Percentiles rank a stretch among this genome's conserved stretches.
phyloP scores from a whole-genome alignment of 2,113 vertebrate genomes.

The Paramormyrops kingsleyae region DNA sequence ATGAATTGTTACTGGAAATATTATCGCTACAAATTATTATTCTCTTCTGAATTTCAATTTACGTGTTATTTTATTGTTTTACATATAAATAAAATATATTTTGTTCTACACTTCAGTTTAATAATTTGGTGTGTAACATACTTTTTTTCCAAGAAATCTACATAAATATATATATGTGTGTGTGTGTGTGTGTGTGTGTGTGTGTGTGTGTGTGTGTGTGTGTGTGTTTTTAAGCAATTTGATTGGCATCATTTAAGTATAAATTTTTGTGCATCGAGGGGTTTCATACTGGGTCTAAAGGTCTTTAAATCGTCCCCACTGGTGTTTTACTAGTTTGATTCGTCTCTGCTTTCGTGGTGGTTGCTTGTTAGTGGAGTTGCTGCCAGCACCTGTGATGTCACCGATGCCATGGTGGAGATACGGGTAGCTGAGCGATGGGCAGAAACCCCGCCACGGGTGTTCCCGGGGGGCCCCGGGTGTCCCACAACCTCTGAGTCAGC shows the following conservation, averaged over 20 bases:
- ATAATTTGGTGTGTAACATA: background rate
- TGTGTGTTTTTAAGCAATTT: background rate
- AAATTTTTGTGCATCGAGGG: background rate
- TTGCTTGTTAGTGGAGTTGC: background rate
- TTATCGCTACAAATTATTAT: background rate
- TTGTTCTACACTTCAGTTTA: background rate
- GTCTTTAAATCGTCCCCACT: background rate
- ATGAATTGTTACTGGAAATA: background rate
- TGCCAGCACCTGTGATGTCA: too few species aligned
- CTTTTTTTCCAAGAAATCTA: background rate
- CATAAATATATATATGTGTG: background rate
- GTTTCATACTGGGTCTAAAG: background rate
- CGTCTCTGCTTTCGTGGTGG: background rate
- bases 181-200: too few species aligned
- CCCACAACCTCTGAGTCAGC: background rate
- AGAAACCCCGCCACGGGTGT: background rate
- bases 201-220: too few species aligned
- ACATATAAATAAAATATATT: background rate
- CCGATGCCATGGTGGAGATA: background rate
- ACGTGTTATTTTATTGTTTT: background rate
- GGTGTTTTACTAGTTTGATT: background rate
- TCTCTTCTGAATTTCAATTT: background rate
- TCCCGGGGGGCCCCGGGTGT: background rate
- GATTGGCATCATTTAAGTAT: background rate
- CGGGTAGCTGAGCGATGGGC: background rate